Base-by-base conservation (phyloP, 2,888 invertebrate species). In the Eulithis prunata region DNA sequence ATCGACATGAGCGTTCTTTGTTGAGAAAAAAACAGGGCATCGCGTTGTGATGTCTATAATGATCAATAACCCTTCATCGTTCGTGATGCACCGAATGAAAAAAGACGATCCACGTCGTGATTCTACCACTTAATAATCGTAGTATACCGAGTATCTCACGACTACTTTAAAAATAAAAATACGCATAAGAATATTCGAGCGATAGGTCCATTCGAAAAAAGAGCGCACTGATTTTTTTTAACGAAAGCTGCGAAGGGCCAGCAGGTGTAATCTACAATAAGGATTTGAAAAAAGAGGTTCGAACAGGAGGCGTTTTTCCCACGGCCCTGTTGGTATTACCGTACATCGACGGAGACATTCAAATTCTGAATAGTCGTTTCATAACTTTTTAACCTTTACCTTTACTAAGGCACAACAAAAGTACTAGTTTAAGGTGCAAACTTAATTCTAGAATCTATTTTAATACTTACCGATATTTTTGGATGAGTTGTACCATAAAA, bases 271-370 rank as follows among this genome's bases (percentile, higher is more conserved):
- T 89, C 84, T 84, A 89, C 90, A 89, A 91, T 88, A 85, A 88
- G 85, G 85, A 86, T 91, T 91, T 88, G 88, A 89, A 90, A 89
- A 90, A 90, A 87, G 86, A 87, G 84, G 82, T 84, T 82, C 81
- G 86, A 90, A 88, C 91, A 91, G 92, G 84, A 91, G 92, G 91
- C 91, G 86, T 88, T 90, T 90, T 93, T 92, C 92, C 92, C 92
- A 93, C 92, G 92, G 84, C 88, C 86, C 83, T 83, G 86, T 85
- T 84, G 86, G 86, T 86, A 64, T 64, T 64, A 57, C 62, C 62
- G 56, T 84, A 84, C 85, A 63, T 52, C 53, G 36, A 49, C 32
- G 45, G 69, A 70, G 69, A 73, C 71, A 71, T 89, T 88, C 82
- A 80, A 85, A 80, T 83, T 85, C 86, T 74, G 81, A 86, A 68